These are phyloP conservation scores for Sussaba pulchella DNA, from an alignment of 2,888 invertebrate genomes.

Conservation along the genomic window DNA sequence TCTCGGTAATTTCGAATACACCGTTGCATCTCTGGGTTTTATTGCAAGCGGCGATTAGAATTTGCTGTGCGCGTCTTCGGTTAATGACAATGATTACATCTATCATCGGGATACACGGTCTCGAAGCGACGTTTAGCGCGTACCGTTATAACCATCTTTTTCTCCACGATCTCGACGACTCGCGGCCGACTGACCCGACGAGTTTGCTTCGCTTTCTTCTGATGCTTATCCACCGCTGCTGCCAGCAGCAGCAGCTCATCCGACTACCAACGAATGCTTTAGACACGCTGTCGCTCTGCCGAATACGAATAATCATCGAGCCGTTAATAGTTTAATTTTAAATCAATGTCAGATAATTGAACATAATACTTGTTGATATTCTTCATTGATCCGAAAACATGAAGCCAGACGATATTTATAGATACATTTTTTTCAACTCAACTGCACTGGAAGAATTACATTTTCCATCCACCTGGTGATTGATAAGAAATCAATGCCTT, in stretches of 20 bases:
- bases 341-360: neutral
- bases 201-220: conserved; percentile 49
- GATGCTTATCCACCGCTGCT: neutral
- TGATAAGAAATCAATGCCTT: no score
- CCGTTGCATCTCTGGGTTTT: neutral
- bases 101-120: conserved; percentile 18
- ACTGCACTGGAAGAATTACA: no score
- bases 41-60: neutral
- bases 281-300: neutral
- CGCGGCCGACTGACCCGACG: conserved; percentile 44
- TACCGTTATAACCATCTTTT: conserved; percentile 23
- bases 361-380: no score
- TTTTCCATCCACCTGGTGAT: no score
- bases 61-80: neutral
- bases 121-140: neutral
- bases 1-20: neutral
- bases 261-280: neutral
- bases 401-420: no score
- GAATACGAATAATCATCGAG: neutral
- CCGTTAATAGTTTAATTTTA: neutral
- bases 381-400: no score
- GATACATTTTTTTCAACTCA: no score
- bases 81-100: conserved; percentile 1
- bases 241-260: conserved; percentile 10
- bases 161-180: conserved; percentile 8